A percentile compares a stretch with the other conserved stretches of the same genome.
Evolutionary conservation across 1,140 invertebrate genomes (phyloP).

Genomic region (Proales similis): DNA sequence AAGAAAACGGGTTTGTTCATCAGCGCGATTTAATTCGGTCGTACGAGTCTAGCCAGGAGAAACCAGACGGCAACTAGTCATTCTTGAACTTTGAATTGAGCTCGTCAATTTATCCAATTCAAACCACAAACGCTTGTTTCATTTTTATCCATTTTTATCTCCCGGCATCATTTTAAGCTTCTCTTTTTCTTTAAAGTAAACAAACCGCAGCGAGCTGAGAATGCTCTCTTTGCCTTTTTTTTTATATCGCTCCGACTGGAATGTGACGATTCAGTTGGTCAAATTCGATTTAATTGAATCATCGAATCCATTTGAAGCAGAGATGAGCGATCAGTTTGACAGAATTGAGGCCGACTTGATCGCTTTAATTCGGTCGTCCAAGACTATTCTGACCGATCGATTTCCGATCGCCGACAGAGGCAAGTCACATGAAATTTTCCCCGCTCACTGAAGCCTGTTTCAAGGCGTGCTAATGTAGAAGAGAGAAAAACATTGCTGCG

Average conservation of each 20-base stretch:
- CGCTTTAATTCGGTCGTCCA: constrained; percentile 14
- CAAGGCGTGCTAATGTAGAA: background rate
- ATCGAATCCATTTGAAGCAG: background rate
- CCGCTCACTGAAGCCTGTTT: no score
- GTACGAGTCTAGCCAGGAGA: constrained; percentile 47
- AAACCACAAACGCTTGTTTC: background rate
- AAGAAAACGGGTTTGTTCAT: constrained; percentile 85
- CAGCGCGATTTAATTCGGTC: constrained; percentile 59
- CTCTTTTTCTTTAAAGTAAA: background rate
- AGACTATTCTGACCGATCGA: constrained; percentile 22
- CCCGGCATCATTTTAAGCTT: background rate
- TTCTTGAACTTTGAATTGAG: no score
- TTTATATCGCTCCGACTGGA: no score
- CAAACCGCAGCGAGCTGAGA: background rate
- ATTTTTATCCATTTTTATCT: constrained; percentile 17
- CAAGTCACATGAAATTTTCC: background rate
- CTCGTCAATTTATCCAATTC: background rate
- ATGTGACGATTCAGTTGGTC: no score
- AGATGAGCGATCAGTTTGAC: constrained; percentile 14
- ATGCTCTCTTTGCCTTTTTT: no score
- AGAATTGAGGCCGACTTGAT: constrained; percentile 21
- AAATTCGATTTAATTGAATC: no score
- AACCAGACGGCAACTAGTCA: constrained; percentile 44
- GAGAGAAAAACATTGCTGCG: constrained; percentile 28
- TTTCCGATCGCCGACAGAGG: constrained; percentile 11